Base-by-base conservation (phyloP, 2,888 invertebrate species). In the Cinara cedri region DNA sequence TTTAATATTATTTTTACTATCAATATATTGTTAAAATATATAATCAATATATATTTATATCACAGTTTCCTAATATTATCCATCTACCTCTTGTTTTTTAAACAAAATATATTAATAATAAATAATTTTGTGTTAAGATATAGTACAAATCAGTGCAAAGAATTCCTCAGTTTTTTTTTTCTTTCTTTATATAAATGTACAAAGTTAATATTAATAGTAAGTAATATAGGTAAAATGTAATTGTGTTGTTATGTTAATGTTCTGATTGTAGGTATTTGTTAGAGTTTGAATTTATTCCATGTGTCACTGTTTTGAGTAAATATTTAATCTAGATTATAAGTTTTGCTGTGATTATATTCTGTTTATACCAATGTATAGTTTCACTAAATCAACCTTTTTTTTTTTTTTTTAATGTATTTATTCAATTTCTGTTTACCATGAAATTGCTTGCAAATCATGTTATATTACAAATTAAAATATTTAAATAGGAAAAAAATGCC, bases 91-190 rank as follows among this genome's bases (percentile, higher is more conserved):
- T 78, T 46, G 63, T 74, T 75, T 55, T 63, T 75, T 55, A 26
- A 44, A 44, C 24, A 54, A 10, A 65, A 49, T 49, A 54, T 76
- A 55, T 44, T 70, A 49, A 65, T 75, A 42, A 70, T 78, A 51
- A 51, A 70, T 68, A 21, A 46, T 78, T 76, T 68, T 60, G 57
- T 68, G 57, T 68, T 57, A 70, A 19, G 34, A 70, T 78, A 78
- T 78, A 78, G 78, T 78, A 78, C 78, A 78, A 78, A 78, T n/a
- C 34, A 63, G 78, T 78, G 78, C 78, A 78, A 78, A 78, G 21
- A 78, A 78, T 78, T 78, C 78, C 78, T 78, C 60, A 1, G 42
- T 78, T 78, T 60, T 60, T 70, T 68, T 78, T 70, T 78, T 60
- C 62, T 78, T 78, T 72, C 26, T 51, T 72, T 72, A 44, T 70